Percentiles rank a stretch among this genome's conserved stretches.
Conservation (phyloP, 53 echinoderm and acorn worm genomes). For the Apostichopus leukothele region DNA sequence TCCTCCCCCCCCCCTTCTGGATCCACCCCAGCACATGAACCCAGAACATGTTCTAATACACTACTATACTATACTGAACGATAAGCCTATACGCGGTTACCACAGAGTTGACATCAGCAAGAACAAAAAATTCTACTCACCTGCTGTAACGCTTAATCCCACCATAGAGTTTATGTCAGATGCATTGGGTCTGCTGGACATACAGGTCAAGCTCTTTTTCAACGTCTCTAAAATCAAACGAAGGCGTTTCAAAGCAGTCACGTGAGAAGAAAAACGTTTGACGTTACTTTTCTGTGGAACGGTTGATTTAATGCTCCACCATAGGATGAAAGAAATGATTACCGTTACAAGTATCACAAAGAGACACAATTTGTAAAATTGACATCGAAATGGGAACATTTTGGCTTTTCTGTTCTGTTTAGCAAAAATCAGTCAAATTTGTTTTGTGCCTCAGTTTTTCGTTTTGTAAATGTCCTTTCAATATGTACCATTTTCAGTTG, state of each 20-base stretch:
- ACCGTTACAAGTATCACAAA: background rate
- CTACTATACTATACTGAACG: too few species aligned
- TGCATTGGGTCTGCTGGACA: background rate
- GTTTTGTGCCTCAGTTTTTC: too few species aligned
- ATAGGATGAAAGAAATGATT: background rate
- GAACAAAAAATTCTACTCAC: conserved; percentile 11
- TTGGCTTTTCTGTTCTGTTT: too few species aligned
- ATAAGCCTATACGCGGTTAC: too few species aligned
- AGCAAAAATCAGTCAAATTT: too few species aligned
- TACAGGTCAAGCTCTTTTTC: conserved; percentile 7
- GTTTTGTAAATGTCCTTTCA: too few species aligned
- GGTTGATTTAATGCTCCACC: background rate
- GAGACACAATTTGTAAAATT: background rate
- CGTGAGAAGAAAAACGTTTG: background rate
- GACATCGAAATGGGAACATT: background rate
- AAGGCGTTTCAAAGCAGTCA: background rate
- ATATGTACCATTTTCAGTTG: too few species aligned
- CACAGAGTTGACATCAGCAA: too few species aligned
- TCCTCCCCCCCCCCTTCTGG: too few species aligned
- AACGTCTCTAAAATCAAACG: background rate
- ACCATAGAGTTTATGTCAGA: conserved; percentile 27
- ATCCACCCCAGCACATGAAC: too few species aligned
- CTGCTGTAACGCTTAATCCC: conserved; percentile 12
- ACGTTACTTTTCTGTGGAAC: background rate
- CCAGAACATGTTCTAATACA: too few species aligned